Percentiles rank a stretch among this genome's conserved stretches.
Conservation (phyloP, 2,797 vertebrate species). For the Sebastes hubbsi region DNA sequence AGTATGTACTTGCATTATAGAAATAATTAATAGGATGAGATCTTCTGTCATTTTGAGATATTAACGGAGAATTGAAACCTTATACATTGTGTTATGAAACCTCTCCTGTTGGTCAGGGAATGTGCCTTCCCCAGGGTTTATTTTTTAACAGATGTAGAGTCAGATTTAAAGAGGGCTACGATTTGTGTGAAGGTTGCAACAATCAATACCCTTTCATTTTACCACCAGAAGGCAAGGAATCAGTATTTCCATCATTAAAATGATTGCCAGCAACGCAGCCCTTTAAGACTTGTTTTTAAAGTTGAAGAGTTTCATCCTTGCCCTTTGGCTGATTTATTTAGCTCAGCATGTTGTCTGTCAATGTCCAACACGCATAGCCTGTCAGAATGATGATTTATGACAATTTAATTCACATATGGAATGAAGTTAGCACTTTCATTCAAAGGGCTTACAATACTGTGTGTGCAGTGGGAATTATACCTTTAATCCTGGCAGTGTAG, state of each 20-base stretch:
- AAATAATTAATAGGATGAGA: background rate
- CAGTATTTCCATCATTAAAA: constrained; percentile 37
- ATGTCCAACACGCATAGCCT: background rate
- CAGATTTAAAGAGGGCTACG: constrained; percentile 2
- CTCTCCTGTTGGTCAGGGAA: background rate
- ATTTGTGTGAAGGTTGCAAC: constrained; percentile 6
- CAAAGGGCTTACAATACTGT: background rate
- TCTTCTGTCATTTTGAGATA: too few species aligned
- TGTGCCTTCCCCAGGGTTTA: background rate
- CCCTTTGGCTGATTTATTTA: constrained; percentile 27
- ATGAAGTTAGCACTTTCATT: background rate
- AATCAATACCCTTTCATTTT: constrained; percentile 46
- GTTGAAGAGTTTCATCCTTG: constrained; percentile 19
- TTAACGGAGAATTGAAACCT: background rate
- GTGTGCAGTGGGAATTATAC: background rate
- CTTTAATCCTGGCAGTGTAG: background rate
- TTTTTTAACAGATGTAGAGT: background rate
- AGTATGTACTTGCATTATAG: too few species aligned
- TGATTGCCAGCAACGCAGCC: constrained; percentile 15
- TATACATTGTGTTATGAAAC: background rate
- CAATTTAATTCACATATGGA: background rate
- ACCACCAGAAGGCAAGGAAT: constrained; percentile 29
- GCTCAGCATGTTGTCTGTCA: constrained; percentile 4
- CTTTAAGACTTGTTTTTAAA: constrained; percentile 16
- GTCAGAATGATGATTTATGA: background rate